Base-by-base conservation (phyloP, 2,113 vertebrate genomes). In the Phrynosoma platyrhinos region DNA sequence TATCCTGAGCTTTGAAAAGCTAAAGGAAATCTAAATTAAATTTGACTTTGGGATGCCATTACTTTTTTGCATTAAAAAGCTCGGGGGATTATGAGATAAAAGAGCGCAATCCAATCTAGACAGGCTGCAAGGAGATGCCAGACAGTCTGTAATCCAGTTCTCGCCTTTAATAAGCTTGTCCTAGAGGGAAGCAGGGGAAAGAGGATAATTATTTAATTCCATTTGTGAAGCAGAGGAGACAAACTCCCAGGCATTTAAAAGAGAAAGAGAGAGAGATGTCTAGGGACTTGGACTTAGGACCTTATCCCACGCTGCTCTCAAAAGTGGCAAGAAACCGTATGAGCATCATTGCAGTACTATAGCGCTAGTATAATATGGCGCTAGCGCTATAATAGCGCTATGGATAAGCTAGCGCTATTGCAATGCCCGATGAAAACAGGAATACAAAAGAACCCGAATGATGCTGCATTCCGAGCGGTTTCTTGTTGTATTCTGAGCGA, bases 81-180 rank as follows among this genome's bases (percentile, higher is more conserved):
- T 90, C 87, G 1, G 84, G 91, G 88, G 89, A 93, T 94, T 94
- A 92, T 72, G 94, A 94, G 93, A 91, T 93, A 91, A 93, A 93
- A 87, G 83, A 72, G 18, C 47, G 47, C 92, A 94, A 92, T 93
- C 92, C 92, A 88, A 83, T 87, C 82, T 82, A 79, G 84, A 90
- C 93, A 85, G 58, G 87, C 92, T 91, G 91, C 83, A 80, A 42
- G 88, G 93, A 94, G 90, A 91, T 79, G 85, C 81, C 87, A 95
- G 92, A 32, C 79, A 36, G 88, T 12, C 76, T 2, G 83, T 86
- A 92, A 94, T 87, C 93, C 88, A 23, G 82, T 83, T 89, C 82
- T 91, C 82, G 87, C 69, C 86, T 64, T 84, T 85, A 88, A 87
- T 82, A 91, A 91, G 88, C 86, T 91, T 36, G 32, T 89, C 88